Base-by-base conservation (phyloP, 2,888 invertebrate species). In the Chaitophorus viminalis region DNA sequence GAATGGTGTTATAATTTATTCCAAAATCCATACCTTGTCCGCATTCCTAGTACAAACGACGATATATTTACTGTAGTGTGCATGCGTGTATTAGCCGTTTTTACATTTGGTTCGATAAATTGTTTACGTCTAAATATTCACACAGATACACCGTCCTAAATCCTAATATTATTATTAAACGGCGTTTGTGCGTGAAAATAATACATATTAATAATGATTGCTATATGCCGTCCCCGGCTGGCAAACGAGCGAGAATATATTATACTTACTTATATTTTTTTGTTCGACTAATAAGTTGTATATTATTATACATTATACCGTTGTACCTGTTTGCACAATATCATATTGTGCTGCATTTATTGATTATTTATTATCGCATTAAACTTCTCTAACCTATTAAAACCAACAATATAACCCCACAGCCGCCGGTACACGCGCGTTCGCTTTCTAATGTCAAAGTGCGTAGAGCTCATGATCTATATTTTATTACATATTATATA, bases 361-460 rank as follows among this genome's bases (percentile, higher is more conserved):
- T 60, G 6, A 60, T 60, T 60, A 60, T 60, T 60, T 25, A 60
- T 25, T 21, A 60, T 60, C 18, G 60, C 25, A 21, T 60, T 60
- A 60, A 21, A 60, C 21, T 21, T 3, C 25, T 60, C 25, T 60
- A 60, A 60, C 60, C 60, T 60, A 60, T 25, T 60, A 60, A 60
- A 60, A 60, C 25, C 21, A 25, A 60, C 21, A 60, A 60, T 3
- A 60, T 60, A 60, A 14, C 46, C 46, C 46, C 14, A 46, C 46
- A 46, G 46, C 46, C 60, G 60, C 60, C 21, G 60, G 0, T n/a
- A n/a, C n/a, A n/a, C n/a, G 6, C 60, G 9, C 76, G 68, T 11
- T 25, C 68, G 68, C 68, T 68, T 68, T 29, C 68, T 68, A 68
- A 78, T 78, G 78, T 60, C 54, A 60, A 60, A 78, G 54, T 60